Base-by-base conservation (phyloP, 2,113 vertebrate genomes). In the Labrus mixtus region DNA sequence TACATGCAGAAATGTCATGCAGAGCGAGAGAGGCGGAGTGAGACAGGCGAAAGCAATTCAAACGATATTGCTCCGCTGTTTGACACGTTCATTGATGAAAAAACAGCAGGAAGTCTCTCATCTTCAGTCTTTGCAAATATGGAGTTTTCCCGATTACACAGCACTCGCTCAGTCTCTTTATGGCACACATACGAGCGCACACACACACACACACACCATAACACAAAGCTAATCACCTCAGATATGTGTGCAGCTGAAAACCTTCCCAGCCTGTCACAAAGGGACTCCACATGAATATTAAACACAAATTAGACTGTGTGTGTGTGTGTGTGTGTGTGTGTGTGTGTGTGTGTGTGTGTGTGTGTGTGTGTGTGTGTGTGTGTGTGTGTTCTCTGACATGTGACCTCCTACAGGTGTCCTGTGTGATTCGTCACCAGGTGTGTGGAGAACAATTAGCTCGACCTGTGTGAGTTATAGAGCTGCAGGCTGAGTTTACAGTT, bases 121-220 rank as follows among this genome's bases (percentile, higher is more conserved):
- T 82, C 68, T 78, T 61, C 46, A 46, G 58, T 67, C 20, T 55
- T 41, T 73, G 65, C 57, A 72, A 72, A 78, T 57, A 56, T 58
- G 48, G 76, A 72, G 73, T 82, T 82, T 80, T 67, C 63, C 51
- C 51, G 79, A 61, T 87, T 66, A 83, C 55, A 11, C 37, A 1
- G 36, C 45, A 2, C 51, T 60, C 20, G 15, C 59, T 68, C 10
- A 0, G 29, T 20, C 19, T 64, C 50, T 45, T 55, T 58, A 29
- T 61, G 7, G 45, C 61, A 45, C 60, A 60, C 54, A 46, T 4
- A 50, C 58, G 41, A 10, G 25, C 29, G 6, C 29, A 33, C 29
- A 33, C 29, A 3, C 29, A 33, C 29, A 45, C 48, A 62, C 70
- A 23, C 36, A 45, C 25, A 59, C 51, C 13, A 12, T 39, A 56